Percentiles rank a stretch among this genome's conserved stretches.
These are phyloP conservation scores for Excalfactoria chinensis DNA, from an alignment of 2,113 vertebrate species.

Conservation along the genomic window DNA sequence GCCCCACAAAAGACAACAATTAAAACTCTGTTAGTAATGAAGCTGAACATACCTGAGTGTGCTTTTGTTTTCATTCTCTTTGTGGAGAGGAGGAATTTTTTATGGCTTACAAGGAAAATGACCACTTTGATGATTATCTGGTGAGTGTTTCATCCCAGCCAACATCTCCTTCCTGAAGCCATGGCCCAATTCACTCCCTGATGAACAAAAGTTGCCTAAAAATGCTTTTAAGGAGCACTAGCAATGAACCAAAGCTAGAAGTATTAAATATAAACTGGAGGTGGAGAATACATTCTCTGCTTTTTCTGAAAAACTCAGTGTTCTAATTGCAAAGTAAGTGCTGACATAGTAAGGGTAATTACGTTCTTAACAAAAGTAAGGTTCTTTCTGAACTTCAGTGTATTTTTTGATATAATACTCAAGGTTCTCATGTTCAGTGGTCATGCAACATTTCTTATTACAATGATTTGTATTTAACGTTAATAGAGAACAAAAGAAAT, in stretches of 20 bases:
- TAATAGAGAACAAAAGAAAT: accelerated
- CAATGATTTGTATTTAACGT: neutral
- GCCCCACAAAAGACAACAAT: neutral
- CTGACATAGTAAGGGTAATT: neutral
- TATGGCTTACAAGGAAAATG: neutral
- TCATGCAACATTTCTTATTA: neutral
- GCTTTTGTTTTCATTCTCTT: neutral
- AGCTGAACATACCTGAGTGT: neutral
- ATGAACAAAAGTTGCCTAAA: accelerated
- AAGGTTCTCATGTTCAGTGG: accelerated
- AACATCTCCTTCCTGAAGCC: neutral
- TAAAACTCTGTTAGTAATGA: neutral
- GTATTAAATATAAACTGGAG: neutral
- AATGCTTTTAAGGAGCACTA: neutral
- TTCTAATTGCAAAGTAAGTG: neutral
- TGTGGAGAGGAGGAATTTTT: neutral
- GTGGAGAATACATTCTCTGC: neutral
- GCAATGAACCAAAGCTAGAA: neutral
- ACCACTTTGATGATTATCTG: neutral
- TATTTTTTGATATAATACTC: neutral
- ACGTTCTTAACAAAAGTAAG: neutral
- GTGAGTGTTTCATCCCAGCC: neutral
- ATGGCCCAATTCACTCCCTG: neutral
- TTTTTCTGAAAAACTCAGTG: neutral
- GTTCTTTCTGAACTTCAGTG: neutral